These are phyloP conservation scores for Xiphophorus couchianus DNA, from an alignment of 2,113 vertebrate species.

Conservation along the genomic window DNA sequence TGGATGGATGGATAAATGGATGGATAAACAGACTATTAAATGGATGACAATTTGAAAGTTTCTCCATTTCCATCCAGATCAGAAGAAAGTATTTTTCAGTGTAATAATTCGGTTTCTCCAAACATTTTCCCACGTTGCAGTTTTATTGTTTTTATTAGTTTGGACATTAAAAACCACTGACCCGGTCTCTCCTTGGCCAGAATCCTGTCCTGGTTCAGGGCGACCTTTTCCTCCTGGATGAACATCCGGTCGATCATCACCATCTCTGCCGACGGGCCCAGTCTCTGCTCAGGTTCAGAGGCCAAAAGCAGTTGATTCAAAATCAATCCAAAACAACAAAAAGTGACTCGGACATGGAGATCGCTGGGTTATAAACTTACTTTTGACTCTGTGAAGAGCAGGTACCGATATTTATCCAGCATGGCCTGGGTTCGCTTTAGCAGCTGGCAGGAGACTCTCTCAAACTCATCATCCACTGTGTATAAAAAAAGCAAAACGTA, in stretches of 20 bases:
- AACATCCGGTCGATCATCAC: conserved; percentile 98
- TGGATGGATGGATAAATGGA: no score
- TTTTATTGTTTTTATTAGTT: background rate
- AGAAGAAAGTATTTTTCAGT: background rate
- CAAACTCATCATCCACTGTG: conserved; percentile 93
- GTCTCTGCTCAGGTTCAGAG: conserved; percentile 79
- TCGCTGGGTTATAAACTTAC: conserved; percentile 74
- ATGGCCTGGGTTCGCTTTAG: conserved; percentile 92
- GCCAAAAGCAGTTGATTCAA: conserved; percentile 46
- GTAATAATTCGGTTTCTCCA: no score
- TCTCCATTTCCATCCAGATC: background rate
- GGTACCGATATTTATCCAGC: conserved; percentile 92
- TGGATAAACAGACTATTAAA: no score
- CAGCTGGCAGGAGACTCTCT: conserved; percentile 88
- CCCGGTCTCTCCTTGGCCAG: conserved; percentile 93
- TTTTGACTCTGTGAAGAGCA: conserved; percentile 92
- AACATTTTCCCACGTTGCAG: no score
- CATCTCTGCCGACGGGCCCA: conserved; percentile 95
- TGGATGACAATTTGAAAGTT: no score
- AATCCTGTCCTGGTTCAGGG: conserved; percentile 86
- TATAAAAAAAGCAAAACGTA: background rate
- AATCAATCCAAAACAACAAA: conserved; percentile 37
- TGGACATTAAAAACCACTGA: conserved; percentile 40
- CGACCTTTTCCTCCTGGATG: conserved; percentile 94
- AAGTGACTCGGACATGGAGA: background rate